phyloP scores from a whole-genome alignment of 2,797 vertebrate species.

The Enteromius paludinosus region DNA sequence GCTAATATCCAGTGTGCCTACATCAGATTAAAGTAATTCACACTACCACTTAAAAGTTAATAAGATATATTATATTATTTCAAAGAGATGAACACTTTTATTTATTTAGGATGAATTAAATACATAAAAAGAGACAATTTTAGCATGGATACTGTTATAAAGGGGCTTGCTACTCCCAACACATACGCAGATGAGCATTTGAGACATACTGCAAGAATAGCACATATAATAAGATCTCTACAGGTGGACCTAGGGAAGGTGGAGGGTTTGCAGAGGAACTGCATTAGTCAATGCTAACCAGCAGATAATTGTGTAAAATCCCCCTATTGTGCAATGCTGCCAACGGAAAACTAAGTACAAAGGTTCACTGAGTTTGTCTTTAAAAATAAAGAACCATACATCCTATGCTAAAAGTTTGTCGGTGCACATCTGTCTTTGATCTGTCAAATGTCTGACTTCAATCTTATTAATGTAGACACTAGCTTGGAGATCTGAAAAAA shows the following conservation, averaged over 20 bases:
- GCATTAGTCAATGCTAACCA: no score
- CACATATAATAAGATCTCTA: no score
- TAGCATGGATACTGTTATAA: no score
- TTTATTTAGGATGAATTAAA: neutral
- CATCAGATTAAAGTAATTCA: neutral
- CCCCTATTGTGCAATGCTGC: neutral
- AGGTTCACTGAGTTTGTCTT: neutral
- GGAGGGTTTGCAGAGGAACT: no score
- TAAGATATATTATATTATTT: neutral
- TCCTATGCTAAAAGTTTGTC: neutral
- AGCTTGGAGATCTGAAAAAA: slow-evolving; percentile 44
- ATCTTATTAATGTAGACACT: slow-evolving; percentile 41
- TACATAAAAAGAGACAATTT: neutral
- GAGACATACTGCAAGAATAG: no score
- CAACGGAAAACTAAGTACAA: neutral
- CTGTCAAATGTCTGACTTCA: slow-evolving; percentile 48
- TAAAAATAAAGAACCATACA: neutral
- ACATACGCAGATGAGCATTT: no score
- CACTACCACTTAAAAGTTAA: neutral
- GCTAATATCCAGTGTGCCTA: neutral
- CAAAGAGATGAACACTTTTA: neutral
- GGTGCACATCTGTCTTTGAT: slow-evolving; percentile 39
- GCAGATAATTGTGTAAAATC: no score
- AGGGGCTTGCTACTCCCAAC: no score
- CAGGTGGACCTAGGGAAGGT: no score